Conservation (phyloP, 2,888 invertebrate genomes). For the Trichacis sp. region DNA sequence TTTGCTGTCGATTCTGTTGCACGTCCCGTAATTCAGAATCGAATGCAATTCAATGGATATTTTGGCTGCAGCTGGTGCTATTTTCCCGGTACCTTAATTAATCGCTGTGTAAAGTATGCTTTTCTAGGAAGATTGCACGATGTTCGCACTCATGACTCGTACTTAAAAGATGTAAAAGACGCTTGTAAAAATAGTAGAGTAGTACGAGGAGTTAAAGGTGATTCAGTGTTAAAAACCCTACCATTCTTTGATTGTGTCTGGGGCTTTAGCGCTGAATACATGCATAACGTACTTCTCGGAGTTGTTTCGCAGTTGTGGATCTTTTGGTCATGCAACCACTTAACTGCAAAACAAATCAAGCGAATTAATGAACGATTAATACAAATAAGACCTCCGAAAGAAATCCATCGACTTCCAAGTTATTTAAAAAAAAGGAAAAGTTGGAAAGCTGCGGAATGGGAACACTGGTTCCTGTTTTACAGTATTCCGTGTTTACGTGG, state of each 20-base stretch:
- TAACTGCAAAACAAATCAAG: neutral
- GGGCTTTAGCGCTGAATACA: constrained; percentile 29
- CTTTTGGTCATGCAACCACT: constrained; percentile 14
- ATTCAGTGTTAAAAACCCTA: constrained; percentile 9
- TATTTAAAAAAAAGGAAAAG: neutral
- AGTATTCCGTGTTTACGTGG: constrained; percentile 32
- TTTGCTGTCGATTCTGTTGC: constrained; percentile 26
- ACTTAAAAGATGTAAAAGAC: constrained; percentile 19
- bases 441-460: constrained; percentile 36
- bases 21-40: constrained; percentile 30
- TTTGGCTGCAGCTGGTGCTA: constrained; percentile 39
- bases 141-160: constrained; percentile 14
- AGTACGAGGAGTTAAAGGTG: constrained; percentile 23
- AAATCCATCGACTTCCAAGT: constrained; percentile 29
- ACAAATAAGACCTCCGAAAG: constrained; percentile 20
- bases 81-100: constrained; percentile 13
- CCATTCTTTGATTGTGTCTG: constrained; percentile 29
- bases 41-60: constrained; percentile 31
- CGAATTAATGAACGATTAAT: constrained; percentile 9
- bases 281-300: constrained; percentile 29
- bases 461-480: constrained; percentile 31
- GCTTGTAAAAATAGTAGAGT: constrained; percentile 8
- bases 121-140: constrained; percentile 7
- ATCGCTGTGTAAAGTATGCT: constrained; percentile 17
- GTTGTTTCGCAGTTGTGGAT: constrained; percentile 18